Evolutionary conservation across 2,797 vertebrate species (phyloP), one percentile per base, ranked within the genome.

Genomic region (Pogonophryne albipinna): DNA sequence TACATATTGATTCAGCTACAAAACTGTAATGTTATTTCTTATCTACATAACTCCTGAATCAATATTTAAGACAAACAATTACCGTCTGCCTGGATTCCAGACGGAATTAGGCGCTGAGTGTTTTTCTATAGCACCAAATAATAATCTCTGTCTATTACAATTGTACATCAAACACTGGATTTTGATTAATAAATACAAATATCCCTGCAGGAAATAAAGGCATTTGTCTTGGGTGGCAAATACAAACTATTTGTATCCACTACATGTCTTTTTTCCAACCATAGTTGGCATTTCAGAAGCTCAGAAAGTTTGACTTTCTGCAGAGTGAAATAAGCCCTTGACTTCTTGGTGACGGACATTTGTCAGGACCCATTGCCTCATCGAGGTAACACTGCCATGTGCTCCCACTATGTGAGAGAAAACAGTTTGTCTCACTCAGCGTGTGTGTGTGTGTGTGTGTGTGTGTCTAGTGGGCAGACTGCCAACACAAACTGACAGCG

Each of bases 401-500:
- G 79, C 64, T 82, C 79, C 56, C 81, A 72, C 61, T 79, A 74
- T 49, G 72, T 79, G 67, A 66, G 77, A 65, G 75, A 75, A 85
- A 70, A 34, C 0, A 41, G 59, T 49, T 45, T 55, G 68, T 74
- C 56, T 71, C 4, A 17, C 6, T 57, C 57, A 65, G 60, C 34
- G 57, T 62, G 44, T 69, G 53, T 65, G 62, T 67, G 67, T 62
- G 74, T 46, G 70, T 52, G 61, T 76, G 57, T 27, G 23, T 27
- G 23, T 27, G 23, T 27, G 23, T 27, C 23, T 27, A 3, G 23
- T 4, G 23, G 23, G 23, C 23, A 27, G 23, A 64, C 72, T n/a
- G 88, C 90, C 91, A 92, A 90, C 82, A 80, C 79, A 89, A 88
- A 85, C 86, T 85, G 85, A 91, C 79, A 85, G 74, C 74, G 74